Base-by-base conservation (phyloP, 1,140 invertebrate genomes). In the Drosophila persimilis region DNA sequence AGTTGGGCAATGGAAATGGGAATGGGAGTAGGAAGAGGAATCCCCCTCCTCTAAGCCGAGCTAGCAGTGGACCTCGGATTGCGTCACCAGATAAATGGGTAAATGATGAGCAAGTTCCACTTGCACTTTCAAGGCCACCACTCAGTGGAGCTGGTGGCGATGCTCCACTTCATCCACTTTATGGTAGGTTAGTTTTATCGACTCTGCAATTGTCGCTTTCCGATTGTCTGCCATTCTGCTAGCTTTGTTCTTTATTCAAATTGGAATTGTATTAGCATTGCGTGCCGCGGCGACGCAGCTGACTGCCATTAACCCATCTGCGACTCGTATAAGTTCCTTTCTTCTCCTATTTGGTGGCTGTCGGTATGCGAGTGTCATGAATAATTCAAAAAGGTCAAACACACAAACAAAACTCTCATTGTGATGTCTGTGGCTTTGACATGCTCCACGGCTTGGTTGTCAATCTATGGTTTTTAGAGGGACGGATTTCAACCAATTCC, bases 101-200 rank as follows among this genome's bases (percentile, higher is more conserved):
- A 2, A 2, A 2, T 20, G 20, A 20, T 11, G 26, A 31, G 20
- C 53, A 53, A 9, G 43, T 31, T 61, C 31, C 73, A 76, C 75
- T 89, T 89, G 76, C 77, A 79, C 79, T 88, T 88, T 88, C 83
- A 88, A 88, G 83, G 83, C 83, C 83, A 83, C 24, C 51, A 41
- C 35, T 31, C 35, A 39, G 35, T 13, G 11, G 31, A 29, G 7
- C 17, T 11, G n/a, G 35, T 39, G 60, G 15, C 31, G 51, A 56
- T 61, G 61, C 55, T 67, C 73, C 50, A 67, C 67, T 77, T 51
- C 50, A 51, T 64, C 59, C 73, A 65, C 73, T 66, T 79, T 86
- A 86, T 61, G 83, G 83, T 88, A 86, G 83, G 83, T 86, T 86
- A 86, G 83, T 86, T 86, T 88, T 83, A 83, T 86, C 65, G 67